Evolutionary conservation across 2,797 vertebrate genomes (phyloP), one percentile per base, ranked within the genome.

Genomic region (Lateolabrax maculatus): DNA sequence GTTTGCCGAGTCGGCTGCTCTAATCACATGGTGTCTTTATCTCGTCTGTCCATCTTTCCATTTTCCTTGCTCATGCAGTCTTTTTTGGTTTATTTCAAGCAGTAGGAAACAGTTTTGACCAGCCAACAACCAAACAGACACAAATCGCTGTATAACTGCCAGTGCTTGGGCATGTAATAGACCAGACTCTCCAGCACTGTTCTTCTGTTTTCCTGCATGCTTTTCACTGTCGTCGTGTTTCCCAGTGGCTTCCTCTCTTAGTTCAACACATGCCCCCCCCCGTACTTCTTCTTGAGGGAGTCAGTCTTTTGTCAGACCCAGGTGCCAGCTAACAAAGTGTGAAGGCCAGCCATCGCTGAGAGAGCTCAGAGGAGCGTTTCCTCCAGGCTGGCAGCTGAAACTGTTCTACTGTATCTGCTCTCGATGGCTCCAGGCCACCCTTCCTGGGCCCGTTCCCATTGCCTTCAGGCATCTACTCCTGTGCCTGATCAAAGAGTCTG

Each of bases 401-500:
- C 76, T 34, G 46, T 53, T 90, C 58, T 82, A 84, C 88, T 87
- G 85, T 87, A 91, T 88, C 61, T 91, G 77, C 71, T 83, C 86
- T 84, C 29, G 8, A 84, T 91, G 89, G 89, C 90, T 91, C 57
- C 84, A 21, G 91, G 92, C 92, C 87, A 90, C 79, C 83, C 66
- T 91, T 83, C 81, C 84, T 86, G 83, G 75, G 88, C 85, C 46
- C 7, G 70, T 66, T 86, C 81, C 78, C 79, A 43, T 48, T 84
- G 89, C 89, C 89, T 90, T 85, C 71, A 79, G 89, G 88, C 89
- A 61, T 87, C 84, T 81, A 83, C 85, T 85, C 84, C 87, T 83
- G 86, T 67, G 84, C 71, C 84, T 79, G 91, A 94, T 94, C 90
- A 94, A 93, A 94, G 86, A 89, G 83, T 83, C 93, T 86, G 84